Percentiles rank a stretch among this genome's conserved stretches.
Conservation (phyloP, 1,140 invertebrate species). For the Whitmania pigra region DNA sequence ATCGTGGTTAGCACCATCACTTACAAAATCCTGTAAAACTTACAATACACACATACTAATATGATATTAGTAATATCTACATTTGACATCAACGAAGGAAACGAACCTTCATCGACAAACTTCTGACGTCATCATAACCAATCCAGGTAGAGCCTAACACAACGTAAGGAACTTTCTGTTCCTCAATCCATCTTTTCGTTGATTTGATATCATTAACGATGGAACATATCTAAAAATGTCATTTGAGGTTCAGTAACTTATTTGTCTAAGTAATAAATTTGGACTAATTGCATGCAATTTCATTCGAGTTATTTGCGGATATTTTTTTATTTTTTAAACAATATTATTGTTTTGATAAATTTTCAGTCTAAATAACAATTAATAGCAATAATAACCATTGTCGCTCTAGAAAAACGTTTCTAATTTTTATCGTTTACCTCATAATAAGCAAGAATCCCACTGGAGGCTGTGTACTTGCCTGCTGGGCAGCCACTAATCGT, state of each 20-base stretch:
- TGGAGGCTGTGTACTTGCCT: conserved; percentile 70
- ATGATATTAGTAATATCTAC: no score
- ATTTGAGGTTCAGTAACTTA: no score
- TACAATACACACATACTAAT: no score
- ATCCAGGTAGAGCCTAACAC: conserved; percentile 73
- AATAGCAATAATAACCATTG: background rate
- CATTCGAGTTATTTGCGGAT: conserved; percentile 21
- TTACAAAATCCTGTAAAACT: no score
- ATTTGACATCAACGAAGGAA: no score
- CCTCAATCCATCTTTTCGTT: conserved; percentile 48
- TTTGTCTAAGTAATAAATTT: no score
- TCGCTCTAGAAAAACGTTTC: background rate
- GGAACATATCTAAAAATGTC: no score
- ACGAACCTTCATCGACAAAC: conserved; percentile 52
- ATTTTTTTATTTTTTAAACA: background rate
- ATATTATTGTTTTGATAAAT: background rate
- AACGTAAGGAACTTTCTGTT: conserved; percentile 62
- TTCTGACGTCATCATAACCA: conserved; percentile 68
- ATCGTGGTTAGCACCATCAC: no score
- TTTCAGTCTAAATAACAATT: background rate
- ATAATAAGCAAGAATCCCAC: conserved; percentile 80
- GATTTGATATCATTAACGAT: conserved; percentile 27
- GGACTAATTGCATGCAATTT: no score
- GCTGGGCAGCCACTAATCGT: conserved; percentile 57
- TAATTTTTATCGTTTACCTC: conserved; percentile 51